phyloP scores from a whole-genome alignment of 2,797 vertebrate species.

The Delichon dasypus region DNA sequence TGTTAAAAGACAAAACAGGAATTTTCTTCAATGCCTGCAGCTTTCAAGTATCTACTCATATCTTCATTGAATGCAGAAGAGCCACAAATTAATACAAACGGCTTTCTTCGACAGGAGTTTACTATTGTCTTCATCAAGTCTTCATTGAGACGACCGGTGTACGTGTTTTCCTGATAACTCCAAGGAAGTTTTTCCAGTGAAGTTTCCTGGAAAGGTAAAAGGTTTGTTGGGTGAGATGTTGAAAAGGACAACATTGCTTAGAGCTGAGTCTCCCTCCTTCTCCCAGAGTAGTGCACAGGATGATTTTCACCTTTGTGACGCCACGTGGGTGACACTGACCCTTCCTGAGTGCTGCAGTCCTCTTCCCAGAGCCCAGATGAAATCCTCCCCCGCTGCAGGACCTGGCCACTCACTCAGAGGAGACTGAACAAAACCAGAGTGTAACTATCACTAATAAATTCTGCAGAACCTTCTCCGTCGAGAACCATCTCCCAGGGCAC shows the following conservation, averaged over 20 bases:
- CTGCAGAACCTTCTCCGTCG: neutral
- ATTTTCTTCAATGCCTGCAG: conserved; percentile 64
- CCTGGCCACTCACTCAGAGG: neutral
- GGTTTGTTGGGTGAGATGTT: neutral
- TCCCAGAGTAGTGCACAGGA: neutral
- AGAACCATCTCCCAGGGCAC: neutral
- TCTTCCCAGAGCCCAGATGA: neutral
- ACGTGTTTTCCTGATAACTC: conserved; percentile 77
- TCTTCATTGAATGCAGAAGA: conserved; percentile 73
- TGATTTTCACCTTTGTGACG: neutral
- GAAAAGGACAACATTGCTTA: neutral
- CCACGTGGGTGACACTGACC: neutral
- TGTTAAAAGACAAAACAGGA: conserved; percentile 76
- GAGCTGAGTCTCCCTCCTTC: neutral
- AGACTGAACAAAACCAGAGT: neutral
- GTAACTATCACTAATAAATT: neutral
- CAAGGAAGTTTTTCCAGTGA: conserved; percentile 72
- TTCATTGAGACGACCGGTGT: conserved; percentile 62
- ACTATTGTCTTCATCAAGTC: conserved; percentile 65
- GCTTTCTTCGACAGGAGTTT: conserved; percentile 69
- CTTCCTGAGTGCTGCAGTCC: neutral
- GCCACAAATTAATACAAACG: conserved; percentile 77
- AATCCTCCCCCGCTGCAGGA: neutral
- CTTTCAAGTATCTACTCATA: conserved; percentile 63
- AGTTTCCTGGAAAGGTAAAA: conserved; percentile 69